Percentiles rank a stretch among this genome's conserved stretches.
Evolutionary conservation across 1,140 invertebrate species (phyloP).

Genomic region (Mylabris phalerata): DNA sequence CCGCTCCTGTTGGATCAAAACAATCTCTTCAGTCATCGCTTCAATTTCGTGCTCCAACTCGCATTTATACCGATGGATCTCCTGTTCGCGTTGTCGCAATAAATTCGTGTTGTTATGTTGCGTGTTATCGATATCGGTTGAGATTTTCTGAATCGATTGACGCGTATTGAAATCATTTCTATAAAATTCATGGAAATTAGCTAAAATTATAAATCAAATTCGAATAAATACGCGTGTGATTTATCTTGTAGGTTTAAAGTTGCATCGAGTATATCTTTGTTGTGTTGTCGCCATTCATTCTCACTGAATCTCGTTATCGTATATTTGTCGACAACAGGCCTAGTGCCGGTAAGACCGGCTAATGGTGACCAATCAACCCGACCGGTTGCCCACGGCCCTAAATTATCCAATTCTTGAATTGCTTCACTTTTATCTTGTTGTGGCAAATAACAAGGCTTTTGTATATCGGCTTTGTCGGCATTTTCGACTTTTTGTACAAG

Average conservation of each 20-base stretch:
- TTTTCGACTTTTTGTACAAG: too few species aligned
- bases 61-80: constrained; percentile 61
- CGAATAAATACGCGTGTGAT: constrained; percentile 35
- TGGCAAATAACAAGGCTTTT: too few species aligned
- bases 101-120: constrained; percentile 58
- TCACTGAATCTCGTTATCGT: constrained; percentile 62
- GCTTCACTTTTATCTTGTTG: too few species aligned
- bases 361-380: constrained; percentile 62
- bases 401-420: constrained; percentile 39
- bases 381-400: constrained; percentile 63
- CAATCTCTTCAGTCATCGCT: constrained; percentile 60
- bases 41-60: constrained; percentile 59
- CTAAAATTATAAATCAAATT: background rate
- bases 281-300: constrained; percentile 60
- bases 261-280: constrained; percentile 51
- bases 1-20: constrained; percentile 55
- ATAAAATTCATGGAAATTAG: background rate
- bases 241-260: constrained; percentile 37
- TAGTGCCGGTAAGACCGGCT: constrained; percentile 57
- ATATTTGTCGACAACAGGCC: constrained; percentile 66
- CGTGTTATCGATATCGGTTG: constrained; percentile 55
- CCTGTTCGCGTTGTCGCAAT: constrained; percentile 52
- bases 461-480: too few species aligned
- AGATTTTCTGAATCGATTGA: constrained; percentile 52
- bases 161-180: constrained; percentile 48